A percentile compares a stretch with the other conserved stretches of the same genome.
Conservation (phyloP, 2,888 invertebrate genomes). For the Dysmachus trigonus region DNA sequence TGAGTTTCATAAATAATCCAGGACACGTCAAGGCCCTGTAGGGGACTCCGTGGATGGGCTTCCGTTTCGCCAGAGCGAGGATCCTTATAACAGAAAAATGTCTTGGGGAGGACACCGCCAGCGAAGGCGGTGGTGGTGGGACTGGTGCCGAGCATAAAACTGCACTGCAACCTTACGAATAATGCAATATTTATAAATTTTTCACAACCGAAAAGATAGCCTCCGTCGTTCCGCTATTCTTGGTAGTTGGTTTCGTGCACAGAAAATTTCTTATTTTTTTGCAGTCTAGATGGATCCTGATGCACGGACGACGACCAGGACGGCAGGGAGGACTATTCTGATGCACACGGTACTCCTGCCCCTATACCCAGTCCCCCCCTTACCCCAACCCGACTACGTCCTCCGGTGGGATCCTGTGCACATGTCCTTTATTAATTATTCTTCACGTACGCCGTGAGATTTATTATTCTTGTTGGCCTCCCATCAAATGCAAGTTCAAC, state of each 20-base stretch:
- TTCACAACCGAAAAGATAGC: conserved; percentile 35
- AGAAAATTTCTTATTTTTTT: conserved; percentile 37
- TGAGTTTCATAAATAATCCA: conserved; percentile 43
- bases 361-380: too few species aligned
- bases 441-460: conserved; percentile 40
- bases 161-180: conserved; percentile 35
- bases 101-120: conserved; percentile 21
- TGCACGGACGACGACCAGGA: conserved; percentile 2
- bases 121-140: background rate
- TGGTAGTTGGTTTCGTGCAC: conserved; percentile 32
- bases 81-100: conserved; percentile 39
- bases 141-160: background rate
- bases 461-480: conserved; percentile 39
- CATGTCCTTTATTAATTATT: conserved; percentile 51
- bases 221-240: background rate
- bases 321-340: background rate
- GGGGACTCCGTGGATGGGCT: conserved; percentile 39
- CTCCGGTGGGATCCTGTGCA: conserved; percentile 46
- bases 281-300: conserved; percentile 13
- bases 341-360: background rate
- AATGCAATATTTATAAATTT: conserved; percentile 43
- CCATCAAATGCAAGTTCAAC: conserved; percentile 40
- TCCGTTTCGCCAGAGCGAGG: conserved; percentile 38
- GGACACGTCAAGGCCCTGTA: conserved; percentile 43
- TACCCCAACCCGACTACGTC: background rate